Base-by-base conservation (phyloP, 2,113 vertebrate species). In the Ancistrus triradiatus region DNA sequence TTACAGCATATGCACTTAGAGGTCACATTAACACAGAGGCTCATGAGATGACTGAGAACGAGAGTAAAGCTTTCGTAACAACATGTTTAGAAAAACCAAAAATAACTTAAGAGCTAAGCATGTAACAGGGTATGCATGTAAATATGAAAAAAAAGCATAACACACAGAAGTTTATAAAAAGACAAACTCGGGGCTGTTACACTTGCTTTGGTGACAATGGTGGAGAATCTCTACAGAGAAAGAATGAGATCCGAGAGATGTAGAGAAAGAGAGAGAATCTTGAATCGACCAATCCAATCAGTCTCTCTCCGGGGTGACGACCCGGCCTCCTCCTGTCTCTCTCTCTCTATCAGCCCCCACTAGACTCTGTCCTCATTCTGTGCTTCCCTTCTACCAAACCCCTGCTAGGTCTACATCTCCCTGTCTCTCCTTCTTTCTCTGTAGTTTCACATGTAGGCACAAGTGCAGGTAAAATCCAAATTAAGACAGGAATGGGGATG, bases 361-460 rank as follows among this genome's bases (percentile, higher is more conserved):
- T 44, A 52, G 22, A 57, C 52, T 58, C 53, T 50, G 40, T 43
- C 31, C 43, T 48, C 19, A 7, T 59, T 37, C 27, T 73, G 42
- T 59, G 53, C 44, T 28, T 49, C 60, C 56, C 51, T 66, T 25
- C n/a, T 55, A 25, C 44, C 22, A 33, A 33, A 28, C 37, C 64
- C 75, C n/a, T 15, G 52, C 73, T 72, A 78, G 6, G 15, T 21
- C 57, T 59, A 52, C 68, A 77, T 80, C 82, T 82, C 78, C 72
- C 81, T 83, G 78, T 79, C 78, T 84, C 81, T 86, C 85, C 86
- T 82, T 87, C 87, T 86, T 88, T 88, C 87, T 88, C 87, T 88
- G 87, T 84, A 84, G 82, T 76, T 84, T 83, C 85, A 86, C 81
- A 87, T 75, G 61, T 80, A 85, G 76, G 86, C 83, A 85, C 74